phyloP scores from a whole-genome alignment of 2,797 vertebrate species.

The Enteromius unitaeniatus region DNA sequence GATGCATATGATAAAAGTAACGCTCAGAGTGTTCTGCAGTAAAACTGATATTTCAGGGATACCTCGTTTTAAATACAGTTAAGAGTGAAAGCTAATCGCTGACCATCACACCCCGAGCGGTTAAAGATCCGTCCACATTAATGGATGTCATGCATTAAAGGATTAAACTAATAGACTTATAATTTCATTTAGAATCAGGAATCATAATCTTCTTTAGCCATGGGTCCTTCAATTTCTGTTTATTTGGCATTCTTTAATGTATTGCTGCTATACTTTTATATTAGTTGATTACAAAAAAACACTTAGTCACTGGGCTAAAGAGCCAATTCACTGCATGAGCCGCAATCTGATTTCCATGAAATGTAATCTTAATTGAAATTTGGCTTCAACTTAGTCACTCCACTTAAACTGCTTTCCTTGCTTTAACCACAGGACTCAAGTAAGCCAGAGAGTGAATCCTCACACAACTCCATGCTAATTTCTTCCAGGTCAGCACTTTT shows the following conservation, averaged over 20 bases:
- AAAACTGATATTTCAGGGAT: background rate
- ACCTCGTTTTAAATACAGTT: background rate
- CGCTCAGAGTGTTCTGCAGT: background rate
- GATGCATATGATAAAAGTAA: background rate
- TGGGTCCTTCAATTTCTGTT: background rate
- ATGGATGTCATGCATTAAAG: conserved; percentile 6
- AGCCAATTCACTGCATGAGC: background rate
- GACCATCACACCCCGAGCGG: background rate
- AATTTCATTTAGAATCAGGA: background rate
- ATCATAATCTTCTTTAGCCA: background rate
- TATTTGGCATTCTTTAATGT: background rate
- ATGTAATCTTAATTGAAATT: conserved; percentile 31
- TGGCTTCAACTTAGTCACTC: conserved; percentile 30
- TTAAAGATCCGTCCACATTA: conserved; percentile 5
- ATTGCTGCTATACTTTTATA: background rate
- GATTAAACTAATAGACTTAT: conserved; percentile 11
- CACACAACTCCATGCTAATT: conserved; percentile 11
- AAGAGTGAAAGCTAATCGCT: background rate
- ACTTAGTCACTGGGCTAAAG: conserved; percentile 1
- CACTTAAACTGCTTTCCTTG: conserved; percentile 19
- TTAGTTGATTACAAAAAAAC: conserved; percentile 21
- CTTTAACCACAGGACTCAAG: conserved; percentile 5
- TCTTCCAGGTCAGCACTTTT: conserved; percentile 22
- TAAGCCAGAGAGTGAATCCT: conserved; percentile 11
- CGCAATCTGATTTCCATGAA: conserved; percentile 22